phyloP scores from a whole-genome alignment of 1,140 invertebrate species.

The Drosophila mayri region DNA sequence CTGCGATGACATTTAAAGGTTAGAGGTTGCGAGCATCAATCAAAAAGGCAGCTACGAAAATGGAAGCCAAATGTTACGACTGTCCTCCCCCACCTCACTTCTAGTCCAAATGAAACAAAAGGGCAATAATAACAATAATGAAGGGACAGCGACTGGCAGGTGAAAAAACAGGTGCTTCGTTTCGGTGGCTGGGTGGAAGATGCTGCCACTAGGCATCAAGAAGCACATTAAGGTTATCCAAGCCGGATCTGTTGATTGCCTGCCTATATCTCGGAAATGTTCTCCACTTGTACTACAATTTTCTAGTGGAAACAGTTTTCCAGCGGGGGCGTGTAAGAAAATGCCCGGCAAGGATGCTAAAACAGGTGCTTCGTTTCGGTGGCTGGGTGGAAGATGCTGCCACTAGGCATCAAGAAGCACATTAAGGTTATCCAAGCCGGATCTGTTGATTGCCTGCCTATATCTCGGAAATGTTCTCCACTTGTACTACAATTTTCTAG shows the following conservation, averaged over 20 bases:
- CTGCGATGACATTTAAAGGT: conserved; percentile 75
- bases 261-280: conserved; percentile 18
- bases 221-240: conserved; percentile 22
- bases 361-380: background rate
- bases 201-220: background rate
- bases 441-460: conserved; percentile 42
- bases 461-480: conserved; percentile 18
- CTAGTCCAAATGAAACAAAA: conserved; percentile 26
- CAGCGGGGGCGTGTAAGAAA: conserved; percentile 44
- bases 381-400: background rate
- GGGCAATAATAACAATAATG: conserved; percentile 43
- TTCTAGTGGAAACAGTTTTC: conserved; percentile 38
- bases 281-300: conserved; percentile 31
- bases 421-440: conserved; percentile 27
- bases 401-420: background rate
- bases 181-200: background rate
- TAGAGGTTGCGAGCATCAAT: conserved; percentile 72
- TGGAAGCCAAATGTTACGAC: conserved; percentile 20
- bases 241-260: conserved; percentile 43
- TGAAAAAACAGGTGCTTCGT: conserved; percentile 1
- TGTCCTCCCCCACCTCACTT: background rate
- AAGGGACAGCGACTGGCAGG: conserved; percentile 19
- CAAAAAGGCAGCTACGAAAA: conserved; percentile 47
- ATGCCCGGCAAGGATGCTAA: conserved; percentile 59
- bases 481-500: conserved; percentile 41